Conservation (phyloP, 2,888 invertebrate genomes). For the Folsomia manolachei region DNA sequence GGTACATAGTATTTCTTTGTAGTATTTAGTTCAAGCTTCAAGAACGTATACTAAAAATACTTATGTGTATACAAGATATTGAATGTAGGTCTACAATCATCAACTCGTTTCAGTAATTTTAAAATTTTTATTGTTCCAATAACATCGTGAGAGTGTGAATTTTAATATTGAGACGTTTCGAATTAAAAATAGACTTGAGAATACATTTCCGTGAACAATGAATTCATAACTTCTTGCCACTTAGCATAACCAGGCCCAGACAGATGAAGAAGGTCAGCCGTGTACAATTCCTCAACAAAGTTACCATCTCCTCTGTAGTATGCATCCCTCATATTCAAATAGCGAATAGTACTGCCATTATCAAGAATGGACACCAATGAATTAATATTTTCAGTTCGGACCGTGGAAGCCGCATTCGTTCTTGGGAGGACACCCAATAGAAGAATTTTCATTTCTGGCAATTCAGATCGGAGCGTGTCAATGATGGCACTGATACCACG, state of each 20-base stretch:
- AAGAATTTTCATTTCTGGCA: conserved; percentile 34
- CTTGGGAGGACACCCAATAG: conserved; percentile 35
- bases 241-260: conserved; percentile 37
- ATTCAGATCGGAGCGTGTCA: conserved; percentile 51
- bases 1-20: no score
- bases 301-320: conserved; percentile 33
- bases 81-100: no score
- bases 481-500: conserved; percentile 56
- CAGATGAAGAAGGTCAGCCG: conserved; percentile 37
- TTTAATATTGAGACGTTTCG: no score
- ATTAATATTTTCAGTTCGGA: conserved; percentile 8
- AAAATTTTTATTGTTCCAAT: no score
- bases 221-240: conserved; percentile 44
- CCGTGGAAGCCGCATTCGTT: conserved; percentile 13
- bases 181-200: background rate
- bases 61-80: no score
- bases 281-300: conserved; percentile 30
- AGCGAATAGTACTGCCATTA: conserved; percentile 37
- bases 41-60: no score
- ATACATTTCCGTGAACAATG: conserved; percentile 35
- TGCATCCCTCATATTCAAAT: conserved; percentile 43
- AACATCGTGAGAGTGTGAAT: no score
- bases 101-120: no score
- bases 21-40: no score
- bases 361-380: conserved; percentile 25